phyloP scores from a whole-genome alignment of 2,797 vertebrate species.

The Sphaeramia orbicularis region DNA sequence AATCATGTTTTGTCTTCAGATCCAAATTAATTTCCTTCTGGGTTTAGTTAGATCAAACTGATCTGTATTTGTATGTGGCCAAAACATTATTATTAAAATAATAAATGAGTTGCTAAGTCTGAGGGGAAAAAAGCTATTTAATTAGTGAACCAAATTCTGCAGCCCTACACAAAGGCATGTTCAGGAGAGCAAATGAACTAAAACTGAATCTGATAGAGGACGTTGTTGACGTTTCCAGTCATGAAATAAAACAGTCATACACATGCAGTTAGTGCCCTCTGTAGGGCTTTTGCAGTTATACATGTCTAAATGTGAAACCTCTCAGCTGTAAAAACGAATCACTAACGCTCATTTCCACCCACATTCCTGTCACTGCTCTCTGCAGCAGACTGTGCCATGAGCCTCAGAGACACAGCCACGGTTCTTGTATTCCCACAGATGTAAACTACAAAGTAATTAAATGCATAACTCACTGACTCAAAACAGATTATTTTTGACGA shows the following conservation, averaged over 20 bases:
- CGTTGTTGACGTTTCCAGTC: background rate
- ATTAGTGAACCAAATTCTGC: too few relatives aligned
- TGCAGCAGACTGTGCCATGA: constrained; percentile 11
- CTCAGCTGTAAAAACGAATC: constrained; percentile 8
- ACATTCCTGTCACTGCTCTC: constrained; percentile 41
- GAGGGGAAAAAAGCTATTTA: too few relatives aligned
- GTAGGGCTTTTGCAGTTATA: constrained; percentile 38
- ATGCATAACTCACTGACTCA: background rate
- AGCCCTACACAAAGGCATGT: too few relatives aligned
- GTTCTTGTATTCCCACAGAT: constrained; percentile 15
- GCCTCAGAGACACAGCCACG: constrained; percentile 16
- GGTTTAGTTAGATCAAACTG: too few relatives aligned
- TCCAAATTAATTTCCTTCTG: too few relatives aligned
- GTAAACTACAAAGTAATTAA: background rate
- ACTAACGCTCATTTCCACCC: constrained; percentile 25
- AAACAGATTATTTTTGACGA: background rate
- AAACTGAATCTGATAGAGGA: background rate
- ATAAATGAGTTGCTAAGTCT: too few relatives aligned
- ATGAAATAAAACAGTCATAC: background rate
- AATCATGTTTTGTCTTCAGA: too few relatives aligned
- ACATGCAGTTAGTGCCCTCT: constrained; percentile 62
- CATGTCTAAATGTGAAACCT: constrained; percentile 27
- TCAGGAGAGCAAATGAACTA: too few relatives aligned
- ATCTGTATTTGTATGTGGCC: too few relatives aligned
- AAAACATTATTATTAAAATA: too few relatives aligned